A percentile compares a stretch with the other conserved stretches of the same genome.
These are phyloP conservation scores for Stomatorhinus walkeri DNA, from an alignment of 2,797 vertebrate genomes.

Conservation along the genomic window DNA sequence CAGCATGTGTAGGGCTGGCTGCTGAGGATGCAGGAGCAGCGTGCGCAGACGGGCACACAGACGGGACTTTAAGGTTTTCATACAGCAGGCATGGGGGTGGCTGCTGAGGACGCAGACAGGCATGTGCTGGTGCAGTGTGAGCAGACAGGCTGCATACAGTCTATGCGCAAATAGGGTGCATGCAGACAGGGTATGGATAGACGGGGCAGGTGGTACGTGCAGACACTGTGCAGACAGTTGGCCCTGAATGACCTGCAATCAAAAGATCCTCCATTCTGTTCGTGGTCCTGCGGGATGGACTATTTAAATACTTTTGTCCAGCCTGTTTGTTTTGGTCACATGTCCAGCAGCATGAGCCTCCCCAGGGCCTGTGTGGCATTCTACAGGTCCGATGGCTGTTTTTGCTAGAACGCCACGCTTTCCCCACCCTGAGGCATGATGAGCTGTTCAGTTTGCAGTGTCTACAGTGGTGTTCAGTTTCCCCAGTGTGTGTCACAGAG, in stretches of 20 bases:
- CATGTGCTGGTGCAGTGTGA: background rate
- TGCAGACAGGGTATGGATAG: background rate
- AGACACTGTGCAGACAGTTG: background rate
- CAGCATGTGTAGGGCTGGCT: background rate
- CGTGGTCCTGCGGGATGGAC: background rate
- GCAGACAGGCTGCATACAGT: background rate
- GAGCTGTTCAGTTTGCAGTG: background rate
- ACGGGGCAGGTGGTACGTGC: background rate
- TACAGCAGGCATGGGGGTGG: background rate
- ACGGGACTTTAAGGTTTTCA: background rate
- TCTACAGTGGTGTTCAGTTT: background rate
- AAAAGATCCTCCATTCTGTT: background rate
- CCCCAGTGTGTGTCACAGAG: background rate
- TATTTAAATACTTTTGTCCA: background rate
- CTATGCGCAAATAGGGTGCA: background rate
- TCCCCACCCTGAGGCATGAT: background rate
- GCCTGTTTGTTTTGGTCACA: background rate
- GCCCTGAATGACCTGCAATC: background rate
- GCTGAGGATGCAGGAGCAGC: background rate
- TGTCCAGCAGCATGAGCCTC: background rate
- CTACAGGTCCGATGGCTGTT: background rate
- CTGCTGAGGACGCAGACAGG: background rate
- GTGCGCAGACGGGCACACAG: background rate
- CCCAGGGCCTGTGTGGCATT: background rate
- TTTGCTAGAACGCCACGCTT: background rate